These are phyloP conservation scores for Myotis pilosus DNA, from an alignment of 2,797 vertebrate genomes.

Conservation along the genomic window DNA sequence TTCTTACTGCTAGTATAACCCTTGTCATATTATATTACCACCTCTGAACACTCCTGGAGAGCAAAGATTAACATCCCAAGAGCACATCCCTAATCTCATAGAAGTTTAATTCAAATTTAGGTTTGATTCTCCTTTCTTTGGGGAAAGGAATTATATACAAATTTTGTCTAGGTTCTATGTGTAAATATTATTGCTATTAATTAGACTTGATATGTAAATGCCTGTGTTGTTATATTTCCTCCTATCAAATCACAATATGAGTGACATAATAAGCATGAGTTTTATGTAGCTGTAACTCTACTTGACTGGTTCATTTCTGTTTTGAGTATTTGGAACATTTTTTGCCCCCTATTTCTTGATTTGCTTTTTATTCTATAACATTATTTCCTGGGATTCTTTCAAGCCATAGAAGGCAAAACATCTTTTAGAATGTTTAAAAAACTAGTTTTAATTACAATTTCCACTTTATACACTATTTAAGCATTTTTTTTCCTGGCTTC, in stretches of 20 bases:
- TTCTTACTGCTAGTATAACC: not conserved
- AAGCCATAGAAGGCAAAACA: not conserved
- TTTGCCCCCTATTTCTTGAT: not conserved
- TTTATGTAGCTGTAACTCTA: not conserved
- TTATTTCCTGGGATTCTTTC: conserved; percentile 6
- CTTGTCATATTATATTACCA: not conserved
- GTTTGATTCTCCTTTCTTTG: not conserved
- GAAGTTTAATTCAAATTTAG: not conserved
- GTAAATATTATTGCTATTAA: not conserved
- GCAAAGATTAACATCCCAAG: not conserved
- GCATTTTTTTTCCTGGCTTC: conserved; percentile 5
- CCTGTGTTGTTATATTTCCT: not conserved
- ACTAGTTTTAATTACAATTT: not conserved
- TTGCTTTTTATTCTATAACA: not conserved
- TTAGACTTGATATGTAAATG: not conserved
- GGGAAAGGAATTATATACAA: not conserved
- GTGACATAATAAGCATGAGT: not conserved
- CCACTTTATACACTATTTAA: conserved; percentile 38
- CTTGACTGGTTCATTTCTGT: not conserved
- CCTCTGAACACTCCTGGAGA: not conserved
- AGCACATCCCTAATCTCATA: not conserved
- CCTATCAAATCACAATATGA: not conserved
- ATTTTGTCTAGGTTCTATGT: not conserved
- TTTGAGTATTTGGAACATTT: not conserved
- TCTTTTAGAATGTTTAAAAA: not conserved